Evolutionary conservation across 1,140 invertebrate genomes (phyloP).

Genomic region (Formica selysi): DNA sequence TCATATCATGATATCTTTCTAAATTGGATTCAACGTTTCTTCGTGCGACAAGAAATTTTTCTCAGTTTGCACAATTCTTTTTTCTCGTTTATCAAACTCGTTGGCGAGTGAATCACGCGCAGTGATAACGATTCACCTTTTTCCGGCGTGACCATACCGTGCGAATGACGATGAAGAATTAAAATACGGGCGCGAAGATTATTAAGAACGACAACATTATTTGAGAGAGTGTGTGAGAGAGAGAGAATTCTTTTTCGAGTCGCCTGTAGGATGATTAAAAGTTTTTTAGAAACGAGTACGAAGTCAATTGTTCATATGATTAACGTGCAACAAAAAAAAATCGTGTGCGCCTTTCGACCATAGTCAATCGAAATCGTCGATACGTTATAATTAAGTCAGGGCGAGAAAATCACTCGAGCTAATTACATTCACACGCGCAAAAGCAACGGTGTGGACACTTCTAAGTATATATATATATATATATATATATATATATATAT

Average conservation of each 20-base stretch:
- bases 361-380: conserved; percentile 63
- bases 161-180: conserved; percentile 8
- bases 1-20: not conserved
- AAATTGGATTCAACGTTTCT: not conserved
- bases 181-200: conserved; percentile 5
- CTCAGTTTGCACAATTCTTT: not conserved
- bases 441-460: not conserved
- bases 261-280: conserved; percentile 20
- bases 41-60: not conserved
- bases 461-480: not conserved
- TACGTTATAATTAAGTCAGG: conserved; percentile 47
- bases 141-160: not conserved
- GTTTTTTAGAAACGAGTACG: conserved; percentile 67
- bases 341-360: conserved; percentile 29
- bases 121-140: not conserved
- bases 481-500: conserved; percentile 15
- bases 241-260: conserved; percentile 24
- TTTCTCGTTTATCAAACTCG: not conserved
- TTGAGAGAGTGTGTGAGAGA: conserved; percentile 8
- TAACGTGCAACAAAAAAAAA: conserved; percentile 52
- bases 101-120: conserved; percentile 1
- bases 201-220: not conserved
- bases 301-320: conserved; percentile 80
- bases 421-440: conserved; percentile 7
- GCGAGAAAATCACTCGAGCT: conserved; percentile 23